phyloP scores from a whole-genome alignment of 2,888 invertebrate species.

The Spisula solida region DNA sequence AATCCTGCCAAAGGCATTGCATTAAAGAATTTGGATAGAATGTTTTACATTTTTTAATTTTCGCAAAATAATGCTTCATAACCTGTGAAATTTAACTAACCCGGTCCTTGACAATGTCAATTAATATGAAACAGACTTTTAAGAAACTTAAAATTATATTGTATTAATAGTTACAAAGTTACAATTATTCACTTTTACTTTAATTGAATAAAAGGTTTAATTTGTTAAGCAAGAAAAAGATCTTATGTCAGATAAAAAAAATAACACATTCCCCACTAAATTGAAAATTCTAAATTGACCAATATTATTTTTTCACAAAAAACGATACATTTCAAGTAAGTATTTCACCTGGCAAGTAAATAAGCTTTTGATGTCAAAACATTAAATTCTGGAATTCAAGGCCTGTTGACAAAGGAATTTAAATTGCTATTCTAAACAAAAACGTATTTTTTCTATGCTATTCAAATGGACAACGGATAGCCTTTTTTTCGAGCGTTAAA shows the following conservation, averaged over 20 bases:
- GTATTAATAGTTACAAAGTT: neutral
- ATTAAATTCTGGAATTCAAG: neutral
- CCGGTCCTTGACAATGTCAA: too few relatives aligned
- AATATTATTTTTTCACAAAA: neutral
- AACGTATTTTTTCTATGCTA: slow-evolving; percentile 18
- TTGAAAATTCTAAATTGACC: neutral
- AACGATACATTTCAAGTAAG: neutral
- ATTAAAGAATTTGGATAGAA: too few relatives aligned
- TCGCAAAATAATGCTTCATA: too few relatives aligned
- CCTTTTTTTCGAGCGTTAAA: neutral
- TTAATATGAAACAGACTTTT: too few relatives aligned
- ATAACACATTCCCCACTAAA: neutral
- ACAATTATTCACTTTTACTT: neutral
- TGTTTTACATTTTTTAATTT: too few relatives aligned
- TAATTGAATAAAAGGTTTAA: neutral
- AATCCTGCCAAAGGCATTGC: too few relatives aligned
- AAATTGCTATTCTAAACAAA: slow-evolving; percentile 26
- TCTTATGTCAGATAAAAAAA: neutral
- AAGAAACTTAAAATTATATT: neutral
- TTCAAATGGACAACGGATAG: slow-evolving; percentile 18
- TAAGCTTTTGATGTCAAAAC: slow-evolving; percentile 1
- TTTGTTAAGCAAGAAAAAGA: neutral
- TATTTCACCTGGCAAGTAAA: slow-evolving; percentile 12
- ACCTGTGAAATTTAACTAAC: too few relatives aligned
- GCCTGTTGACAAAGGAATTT: slow-evolving; percentile 17